A percentile compares a stretch with the other conserved stretches of the same genome.
These are phyloP conservation scores for Cremastinae sp. DNA, from an alignment of 2,888 invertebrate species.

Conservation along the genomic window DNA sequence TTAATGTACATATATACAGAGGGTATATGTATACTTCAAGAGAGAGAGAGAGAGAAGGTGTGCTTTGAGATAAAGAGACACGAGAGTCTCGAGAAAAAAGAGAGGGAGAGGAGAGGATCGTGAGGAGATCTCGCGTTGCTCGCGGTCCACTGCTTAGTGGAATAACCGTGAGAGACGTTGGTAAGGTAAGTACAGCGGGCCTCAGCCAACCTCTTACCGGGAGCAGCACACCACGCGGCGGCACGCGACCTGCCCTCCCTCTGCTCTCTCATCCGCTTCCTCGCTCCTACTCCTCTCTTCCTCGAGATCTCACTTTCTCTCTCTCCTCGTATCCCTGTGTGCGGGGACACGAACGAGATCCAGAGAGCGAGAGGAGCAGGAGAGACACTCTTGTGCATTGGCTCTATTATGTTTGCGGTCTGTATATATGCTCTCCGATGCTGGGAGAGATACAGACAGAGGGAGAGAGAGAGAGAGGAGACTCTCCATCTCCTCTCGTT, in stretches of 20 bases:
- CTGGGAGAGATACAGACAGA: slow-evolving; percentile 22
- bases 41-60: slow-evolving; percentile 36
- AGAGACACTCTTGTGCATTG: slow-evolving; percentile 36
- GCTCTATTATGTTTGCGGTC: too few species aligned
- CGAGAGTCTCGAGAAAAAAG: background rate
- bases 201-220: slow-evolving; percentile 66
- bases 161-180: slow-evolving; percentile 75
- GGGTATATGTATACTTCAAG: background rate
- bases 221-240: slow-evolving; percentile 75
- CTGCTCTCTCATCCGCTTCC: slow-evolving; percentile 65
- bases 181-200: slow-evolving; percentile 71
- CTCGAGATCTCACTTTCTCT: slow-evolving; percentile 53
- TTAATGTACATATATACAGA: too few species aligned
- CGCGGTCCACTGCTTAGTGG: slow-evolving; percentile 65
- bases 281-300: slow-evolving; percentile 58
- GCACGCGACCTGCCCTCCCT: slow-evolving; percentile 78
- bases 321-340: slow-evolving; percentile 54
- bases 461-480: slow-evolving; percentile 41
- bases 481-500: slow-evolving; percentile 48
- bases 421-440: slow-evolving; percentile 42
- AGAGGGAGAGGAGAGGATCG: slow-evolving; percentile 32
- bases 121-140: slow-evolving; percentile 59
- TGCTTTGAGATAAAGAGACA: too few species aligned
- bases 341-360: slow-evolving; percentile 11
- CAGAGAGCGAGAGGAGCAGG: slow-evolving; percentile 47